Base-by-base conservation (phyloP, 2,797 vertebrate species). In the Hybognathus amarus region DNA sequence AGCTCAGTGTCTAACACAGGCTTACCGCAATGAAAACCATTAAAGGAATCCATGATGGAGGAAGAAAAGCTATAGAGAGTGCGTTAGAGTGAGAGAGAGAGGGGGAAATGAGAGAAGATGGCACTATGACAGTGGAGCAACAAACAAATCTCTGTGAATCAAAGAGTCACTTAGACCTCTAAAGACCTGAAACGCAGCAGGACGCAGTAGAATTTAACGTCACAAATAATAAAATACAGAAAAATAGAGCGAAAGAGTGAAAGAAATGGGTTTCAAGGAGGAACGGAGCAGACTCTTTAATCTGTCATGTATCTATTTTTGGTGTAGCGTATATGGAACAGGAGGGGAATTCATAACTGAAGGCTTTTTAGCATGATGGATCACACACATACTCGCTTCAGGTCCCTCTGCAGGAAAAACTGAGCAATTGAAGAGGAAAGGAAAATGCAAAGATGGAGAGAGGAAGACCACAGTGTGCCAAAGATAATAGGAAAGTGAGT, bases 251-350 rank as follows among this genome's bases (percentile, higher is more conserved):
- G 79, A 77, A 76, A 79, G 61, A 12, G 76, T 74, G 79, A 87
- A 78, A 69, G 38, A 79, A 80, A 74, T 40, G 70, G 56, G 76
- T 64, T 42, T 63, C 33, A 24, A 79, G 45, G 63, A 79, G 15
- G 33, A 38, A 20, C 45, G 56, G 52, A 79, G 38, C 40, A 69
- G 69, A 38, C 82, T 81, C 73, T 85, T 87, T 87, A 84, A 87
- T 87, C 85, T 83, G 78, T 80, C 87, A 90, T 86, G 80, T 83
- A 86, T 91, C 91, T 94, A 93, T 92, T 92, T 93, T 92, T 92
- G 93, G 91, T 81, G 15, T 77, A 67, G 89, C 79, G 86, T 76
- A 85, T 78, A 66, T 85, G 87, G 89, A 88, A 90, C 85, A 91
- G 89, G 85, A 89, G 87, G 89, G 64, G 88, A 84, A 87, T 85